These are phyloP conservation scores for Trichogramma dendrolimi DNA, from an alignment of 2,888 invertebrate genomes.

Conservation along the genomic window DNA sequence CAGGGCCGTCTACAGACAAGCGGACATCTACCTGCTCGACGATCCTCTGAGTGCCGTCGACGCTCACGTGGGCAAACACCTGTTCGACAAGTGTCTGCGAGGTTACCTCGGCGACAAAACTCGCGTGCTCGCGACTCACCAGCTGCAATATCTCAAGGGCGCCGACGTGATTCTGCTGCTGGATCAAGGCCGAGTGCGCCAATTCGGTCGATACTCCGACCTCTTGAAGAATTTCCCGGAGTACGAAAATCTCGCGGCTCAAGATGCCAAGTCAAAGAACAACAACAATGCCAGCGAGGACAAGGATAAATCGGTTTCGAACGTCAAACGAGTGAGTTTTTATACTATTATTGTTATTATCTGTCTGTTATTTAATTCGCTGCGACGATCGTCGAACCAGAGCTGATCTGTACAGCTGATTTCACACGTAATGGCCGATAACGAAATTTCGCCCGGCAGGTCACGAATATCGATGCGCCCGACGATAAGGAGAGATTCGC, in stretches of 20 bases:
- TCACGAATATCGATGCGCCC: constrained; percentile 30
- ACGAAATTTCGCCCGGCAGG: constrained; percentile 40
- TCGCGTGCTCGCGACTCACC: constrained; percentile 73
- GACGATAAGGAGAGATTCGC: constrained; percentile 33
- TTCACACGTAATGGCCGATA: constrained; percentile 34
- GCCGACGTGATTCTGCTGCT: constrained; percentile 36
- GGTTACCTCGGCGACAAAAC: constrained; percentile 66
- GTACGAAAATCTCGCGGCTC: constrained; percentile 38
- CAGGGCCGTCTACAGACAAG: constrained; percentile 70
- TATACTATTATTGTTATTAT: background rate
- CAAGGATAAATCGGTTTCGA: background rate
- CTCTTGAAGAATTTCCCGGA: constrained; percentile 38
- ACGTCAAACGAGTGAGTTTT: background rate
- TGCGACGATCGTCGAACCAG: no score
- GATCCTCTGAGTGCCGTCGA: constrained; percentile 63
- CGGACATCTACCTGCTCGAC: constrained; percentile 75
- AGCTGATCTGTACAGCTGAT: no score
- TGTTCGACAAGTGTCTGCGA: constrained; percentile 70
- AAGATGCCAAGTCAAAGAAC: constrained; percentile 30
- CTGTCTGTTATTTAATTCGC: background rate
- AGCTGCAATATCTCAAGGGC: constrained; percentile 64
- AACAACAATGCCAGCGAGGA: background rate
- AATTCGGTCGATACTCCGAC: constrained; percentile 40
- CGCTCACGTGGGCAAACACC: constrained; percentile 67
- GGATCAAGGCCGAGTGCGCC: constrained; percentile 41